Evolutionary conservation across 1,140 invertebrate genomes (phyloP), one percentile per base, ranked within the genome.

Genomic region (Apis dorsata): DNA sequence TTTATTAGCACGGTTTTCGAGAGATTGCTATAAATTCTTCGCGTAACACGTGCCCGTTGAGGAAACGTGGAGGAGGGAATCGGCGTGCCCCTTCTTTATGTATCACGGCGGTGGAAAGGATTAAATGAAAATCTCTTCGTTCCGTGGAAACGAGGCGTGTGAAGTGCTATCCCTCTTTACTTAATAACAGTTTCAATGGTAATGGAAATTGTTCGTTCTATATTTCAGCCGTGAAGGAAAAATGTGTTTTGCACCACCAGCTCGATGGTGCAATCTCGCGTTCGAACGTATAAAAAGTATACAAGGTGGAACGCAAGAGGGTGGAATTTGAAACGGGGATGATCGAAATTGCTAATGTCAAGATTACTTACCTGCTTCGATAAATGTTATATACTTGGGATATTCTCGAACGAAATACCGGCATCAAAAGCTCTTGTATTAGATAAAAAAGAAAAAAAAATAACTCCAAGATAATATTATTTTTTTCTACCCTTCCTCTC

Each of bases 141-240:
- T 8, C 34, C 34, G 34, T 7, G 34, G 60, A 34, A 76, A 65
- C 49, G 49, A 76, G 62, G 59, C 34, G 34, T 62, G 72, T 62
- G 57, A 74, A 62, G 59, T 10, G 24, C 72, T 49, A 21, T n/a
- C 24, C 44, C 21, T 44, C 57, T 75, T 75, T 51, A 62, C 21
- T 75, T 75, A 75, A 75, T 75, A 75, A 75, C 60, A 75, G 51
- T 74, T 80, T 44, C 59, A 51, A 63, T 73, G 49, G 57, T 60
- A 62, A 72, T 49, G 24, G 77, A 60, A 55, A 12, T 55, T 51
- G 21, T 60, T n/a, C 21, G 12, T n/a, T 79, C 44, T 71, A 44
- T 8, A n/a, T 44, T 44, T 44, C 34, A 44, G 0, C 13, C 59
- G 49, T 1, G 59, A 51, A 55, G 78, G 55, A 73, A 55, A 72